Evolutionary conservation across 2,113 vertebrate species (phyloP).

Genomic region (Atherinomorus stipes): DNA sequence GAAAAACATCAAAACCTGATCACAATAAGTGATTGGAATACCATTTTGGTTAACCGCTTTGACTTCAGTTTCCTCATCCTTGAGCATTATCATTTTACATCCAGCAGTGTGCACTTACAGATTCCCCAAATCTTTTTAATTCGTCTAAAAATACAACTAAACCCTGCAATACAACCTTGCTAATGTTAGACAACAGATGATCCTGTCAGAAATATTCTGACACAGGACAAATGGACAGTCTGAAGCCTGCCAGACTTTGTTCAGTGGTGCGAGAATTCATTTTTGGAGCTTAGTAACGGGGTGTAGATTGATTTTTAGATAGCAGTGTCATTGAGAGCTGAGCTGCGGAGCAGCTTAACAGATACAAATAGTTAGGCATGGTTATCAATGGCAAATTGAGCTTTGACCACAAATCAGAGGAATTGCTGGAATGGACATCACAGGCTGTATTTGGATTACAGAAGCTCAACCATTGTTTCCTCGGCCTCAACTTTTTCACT

Average conservation of each 20-base stretch:
- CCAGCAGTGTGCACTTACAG: no score
- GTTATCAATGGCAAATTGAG: slow-evolving; percentile 64
- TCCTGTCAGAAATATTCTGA: slow-evolving; percentile 24
- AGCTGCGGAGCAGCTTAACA: slow-evolving; percentile 43
- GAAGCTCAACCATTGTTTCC: slow-evolving; percentile 2
- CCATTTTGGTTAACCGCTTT: no score
- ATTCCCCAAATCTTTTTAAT: no score
- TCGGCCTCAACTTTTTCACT: slow-evolving; percentile 27
- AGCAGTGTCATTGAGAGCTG: slow-evolving; percentile 43
- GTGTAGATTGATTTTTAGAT: slow-evolving; percentile 62
- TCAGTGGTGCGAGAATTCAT: slow-evolving; percentile 51
- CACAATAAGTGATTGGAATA: neutral
- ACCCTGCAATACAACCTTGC: neutral
- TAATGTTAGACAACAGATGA: slow-evolving; percentile 9
- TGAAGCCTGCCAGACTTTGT: slow-evolving; percentile 34
- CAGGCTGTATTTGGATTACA: slow-evolving; percentile 49
- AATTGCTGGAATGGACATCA: slow-evolving; percentile 33
- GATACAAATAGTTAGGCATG: slow-evolving; percentile 55
- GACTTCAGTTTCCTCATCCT: neutral
- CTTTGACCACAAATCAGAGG: slow-evolving; percentile 51
- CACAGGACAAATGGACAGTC: slow-evolving; percentile 53
- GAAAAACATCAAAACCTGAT: neutral
- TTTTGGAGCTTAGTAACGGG: slow-evolving; percentile 50
- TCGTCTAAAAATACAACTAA: neutral
- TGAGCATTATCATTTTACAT: neutral